A percentile compares a stretch with the other conserved stretches of the same genome.
phyloP scores from a whole-genome alignment of 1,140 invertebrate genomes.

The Drosophila seguyi region DNA sequence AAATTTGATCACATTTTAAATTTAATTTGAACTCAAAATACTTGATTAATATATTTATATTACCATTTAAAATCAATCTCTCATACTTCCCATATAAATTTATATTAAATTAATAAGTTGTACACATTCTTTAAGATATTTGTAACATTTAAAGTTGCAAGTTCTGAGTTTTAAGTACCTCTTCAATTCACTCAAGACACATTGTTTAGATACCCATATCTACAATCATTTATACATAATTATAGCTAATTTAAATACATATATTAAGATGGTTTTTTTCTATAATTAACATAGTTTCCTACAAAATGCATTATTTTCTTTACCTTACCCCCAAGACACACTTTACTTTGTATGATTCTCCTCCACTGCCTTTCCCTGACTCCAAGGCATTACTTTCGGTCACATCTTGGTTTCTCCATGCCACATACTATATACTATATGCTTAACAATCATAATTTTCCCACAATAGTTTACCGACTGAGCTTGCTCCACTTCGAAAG shows the following conservation, averaged over 20 bases:
- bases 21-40: too few relatives aligned
- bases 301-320: background rate
- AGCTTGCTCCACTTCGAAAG: constrained; percentile 14
- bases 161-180: too few relatives aligned
- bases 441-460: constrained; percentile 35
- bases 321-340: constrained; percentile 1
- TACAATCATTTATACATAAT: background rate
- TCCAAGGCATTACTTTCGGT: constrained; percentile 7
- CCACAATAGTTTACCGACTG: constrained; percentile 24
- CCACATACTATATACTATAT: background rate
- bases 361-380: background rate
- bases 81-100: too few relatives aligned
- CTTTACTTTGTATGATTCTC: background rate
- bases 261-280: background rate
- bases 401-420: constrained; percentile 17
- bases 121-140: rapidly evolving
- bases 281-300: constrained; percentile 7
- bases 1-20: too few relatives aligned
- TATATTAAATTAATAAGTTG: background rate
- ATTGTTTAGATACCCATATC: background rate
- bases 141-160: background rate
- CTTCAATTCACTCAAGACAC: too few relatives aligned
- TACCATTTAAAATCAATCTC: too few relatives aligned
- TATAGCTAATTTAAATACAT: background rate
- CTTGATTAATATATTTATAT: too few relatives aligned